Conservation (phyloP, 2,113 vertebrate genomes). For the Dolichotis patagonum region DNA sequence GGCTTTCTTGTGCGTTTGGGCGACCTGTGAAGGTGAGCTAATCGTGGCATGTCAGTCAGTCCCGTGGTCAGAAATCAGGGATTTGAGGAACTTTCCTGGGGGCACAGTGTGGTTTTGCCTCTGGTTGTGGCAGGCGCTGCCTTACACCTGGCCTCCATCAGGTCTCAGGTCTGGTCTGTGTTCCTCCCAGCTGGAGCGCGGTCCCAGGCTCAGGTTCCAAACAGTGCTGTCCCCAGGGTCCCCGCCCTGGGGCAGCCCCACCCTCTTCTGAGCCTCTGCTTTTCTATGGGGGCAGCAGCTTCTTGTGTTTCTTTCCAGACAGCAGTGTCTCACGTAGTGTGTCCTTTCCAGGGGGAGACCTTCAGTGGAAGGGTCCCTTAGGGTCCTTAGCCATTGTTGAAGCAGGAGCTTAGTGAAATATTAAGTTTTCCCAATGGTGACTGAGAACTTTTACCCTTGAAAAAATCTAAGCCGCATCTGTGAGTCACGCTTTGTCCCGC, state of each 20-base stretch:
- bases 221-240: not conserved
- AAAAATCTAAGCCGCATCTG: not conserved
- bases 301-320: not conserved
- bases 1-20: not conserved
- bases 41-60: not conserved
- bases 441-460: not conserved
- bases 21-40: not conserved
- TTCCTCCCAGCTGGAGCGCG: not conserved
- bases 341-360: not conserved
- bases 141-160: not conserved
- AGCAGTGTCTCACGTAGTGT: not conserved
- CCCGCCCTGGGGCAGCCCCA: not conserved
- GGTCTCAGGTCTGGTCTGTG: no score
- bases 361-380: not conserved
- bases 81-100: not conserved
- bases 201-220: not conserved
- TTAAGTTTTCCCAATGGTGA: not conserved
- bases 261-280: not conserved
- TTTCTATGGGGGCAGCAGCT: no score
- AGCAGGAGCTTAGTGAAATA: not conserved
- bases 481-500: slow-evolving; percentile 2
- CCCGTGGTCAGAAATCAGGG: not conserved
- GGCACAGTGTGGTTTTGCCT: not conserved
- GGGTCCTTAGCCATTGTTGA: not conserved
- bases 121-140: not conserved